phyloP scores from a whole-genome alignment of 2,113 vertebrate species.

The Dendropsophus ebraccatus region DNA sequence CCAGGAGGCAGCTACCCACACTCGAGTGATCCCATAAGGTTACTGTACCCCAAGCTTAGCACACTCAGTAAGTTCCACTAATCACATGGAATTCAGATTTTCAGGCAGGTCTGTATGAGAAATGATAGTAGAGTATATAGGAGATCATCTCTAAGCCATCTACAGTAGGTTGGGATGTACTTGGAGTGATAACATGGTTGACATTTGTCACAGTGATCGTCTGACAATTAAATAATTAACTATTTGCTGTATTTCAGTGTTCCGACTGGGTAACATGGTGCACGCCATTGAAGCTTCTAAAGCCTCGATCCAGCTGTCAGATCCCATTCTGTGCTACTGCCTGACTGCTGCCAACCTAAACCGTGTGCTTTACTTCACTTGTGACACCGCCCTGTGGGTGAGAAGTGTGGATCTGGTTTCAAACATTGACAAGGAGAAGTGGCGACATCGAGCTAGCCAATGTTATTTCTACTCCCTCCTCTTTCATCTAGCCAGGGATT shows the following conservation, averaged over 20 bases:
- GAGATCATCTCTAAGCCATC: not conserved
- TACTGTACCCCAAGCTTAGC: too few species aligned
- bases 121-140: not conserved
- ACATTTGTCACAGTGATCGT: not conserved
- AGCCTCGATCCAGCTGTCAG: conserved; percentile 72
- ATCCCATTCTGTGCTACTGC: conserved; percentile 80
- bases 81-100: too few species aligned
- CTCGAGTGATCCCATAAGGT: too few species aligned
- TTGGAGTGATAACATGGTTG: not conserved
- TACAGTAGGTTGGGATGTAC: not conserved
- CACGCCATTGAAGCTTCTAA: conserved; percentile 83
- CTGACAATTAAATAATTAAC: conserved; percentile 30
- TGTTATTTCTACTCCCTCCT: conserved; percentile 85
- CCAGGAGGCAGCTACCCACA: too few species aligned
- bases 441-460: conserved; percentile 78
- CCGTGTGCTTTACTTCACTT: conserved; percentile 86
- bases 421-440: conserved; percentile 77
- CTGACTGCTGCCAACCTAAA: conserved; percentile 81
- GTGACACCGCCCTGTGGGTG: conserved; percentile 87
- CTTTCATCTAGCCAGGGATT: conserved; percentile 79
- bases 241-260: conserved; percentile 80
- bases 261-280: conserved; percentile 87
- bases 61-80: too few species aligned
- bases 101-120: not conserved
- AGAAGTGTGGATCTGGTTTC: conserved; percentile 74